These are phyloP conservation scores for Rhinophrynus dorsalis DNA, from an alignment of 2,797 vertebrate species.

Conservation along the genomic window DNA sequence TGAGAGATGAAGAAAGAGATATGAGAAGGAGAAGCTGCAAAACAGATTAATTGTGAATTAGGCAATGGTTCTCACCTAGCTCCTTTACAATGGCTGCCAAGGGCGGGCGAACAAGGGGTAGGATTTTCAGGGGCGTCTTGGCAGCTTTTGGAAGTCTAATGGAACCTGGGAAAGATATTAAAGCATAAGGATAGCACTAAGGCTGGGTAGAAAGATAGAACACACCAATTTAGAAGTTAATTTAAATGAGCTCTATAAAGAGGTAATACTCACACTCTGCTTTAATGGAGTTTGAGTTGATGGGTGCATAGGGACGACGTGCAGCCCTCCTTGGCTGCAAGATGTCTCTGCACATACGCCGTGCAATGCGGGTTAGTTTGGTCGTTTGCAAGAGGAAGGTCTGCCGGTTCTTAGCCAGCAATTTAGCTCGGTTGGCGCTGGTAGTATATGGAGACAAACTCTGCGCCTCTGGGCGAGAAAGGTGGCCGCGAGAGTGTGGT, in stretches of 20 bases:
- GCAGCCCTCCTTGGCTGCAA: slow-evolving; percentile 87
- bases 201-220: background rate
- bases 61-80: slow-evolving; percentile 71
- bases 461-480: slow-evolving; percentile 88
- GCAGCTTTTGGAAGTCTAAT: slow-evolving; percentile 90
- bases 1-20: slow-evolving; percentile 46
- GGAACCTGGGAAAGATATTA: slow-evolving; percentile 77
- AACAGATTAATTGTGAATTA: background rate
- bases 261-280: slow-evolving; percentile 80
- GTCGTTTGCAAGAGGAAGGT: slow-evolving; percentile 93
- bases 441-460: slow-evolving; percentile 88
- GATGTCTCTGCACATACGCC: slow-evolving; percentile 89
- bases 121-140: slow-evolving; percentile 82
- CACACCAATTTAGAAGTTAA: background rate
- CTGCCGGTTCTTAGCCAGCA: slow-evolving; percentile 92
- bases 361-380: slow-evolving; percentile 87
- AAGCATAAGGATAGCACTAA: background rate
- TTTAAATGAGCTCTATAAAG: background rate
- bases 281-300: slow-evolving; percentile 92
- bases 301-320: slow-evolving; percentile 87
- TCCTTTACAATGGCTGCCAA: slow-evolving; percentile 88
- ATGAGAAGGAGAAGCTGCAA: background rate
- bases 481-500: slow-evolving; percentile 75
- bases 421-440: slow-evolving; percentile 87
- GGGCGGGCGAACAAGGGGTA: slow-evolving; percentile 78